Evolutionary conservation across 1,140 invertebrate genomes (phyloP).

Genomic region (Hesperophylax magnus): DNA sequence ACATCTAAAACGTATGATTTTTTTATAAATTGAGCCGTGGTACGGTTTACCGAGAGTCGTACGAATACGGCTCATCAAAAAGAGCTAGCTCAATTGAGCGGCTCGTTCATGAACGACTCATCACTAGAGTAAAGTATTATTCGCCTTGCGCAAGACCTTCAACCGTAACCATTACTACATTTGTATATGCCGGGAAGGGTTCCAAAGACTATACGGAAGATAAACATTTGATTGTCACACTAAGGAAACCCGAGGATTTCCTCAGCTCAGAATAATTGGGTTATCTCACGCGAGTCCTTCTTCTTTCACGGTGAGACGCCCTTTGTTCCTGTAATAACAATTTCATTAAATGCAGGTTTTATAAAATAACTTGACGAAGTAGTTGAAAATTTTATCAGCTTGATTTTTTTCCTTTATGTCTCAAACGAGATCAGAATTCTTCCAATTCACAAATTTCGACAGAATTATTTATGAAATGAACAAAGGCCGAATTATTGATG

Average conservation of each 20-base stretch:
- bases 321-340: conserved; percentile 32
- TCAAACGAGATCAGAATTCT: conserved; percentile 15
- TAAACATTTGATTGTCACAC: conserved; percentile 34
- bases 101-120: too few relatives aligned
- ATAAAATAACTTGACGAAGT: conserved; percentile 30
- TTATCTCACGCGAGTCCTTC: conserved; percentile 24
- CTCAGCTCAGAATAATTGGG: conserved; percentile 29
- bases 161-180: too few relatives aligned
- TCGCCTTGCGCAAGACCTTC: too few relatives aligned
- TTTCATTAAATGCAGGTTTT: conserved; percentile 23
- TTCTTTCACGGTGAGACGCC: conserved; percentile 2
- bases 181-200: not conserved
- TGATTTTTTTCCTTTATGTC: conserved; percentile 6
- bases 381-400: conserved; percentile 7
- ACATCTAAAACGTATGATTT: too few relatives aligned
- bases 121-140: too few relatives aligned
- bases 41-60: too few relatives aligned
- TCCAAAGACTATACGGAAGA: not conserved
- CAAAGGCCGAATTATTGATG: conserved; percentile 17
- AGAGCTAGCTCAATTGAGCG: too few relatives aligned
- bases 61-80: too few relatives aligned
- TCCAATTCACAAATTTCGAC: conserved; percentile 19
- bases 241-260: conserved; percentile 25
- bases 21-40: too few relatives aligned
- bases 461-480: not conserved